A percentile compares a stretch with the other conserved stretches of the same genome.
These are phyloP conservation scores for Tenthredo mesomela DNA, from an alignment of 2,888 invertebrate species.

Conservation along the genomic window DNA sequence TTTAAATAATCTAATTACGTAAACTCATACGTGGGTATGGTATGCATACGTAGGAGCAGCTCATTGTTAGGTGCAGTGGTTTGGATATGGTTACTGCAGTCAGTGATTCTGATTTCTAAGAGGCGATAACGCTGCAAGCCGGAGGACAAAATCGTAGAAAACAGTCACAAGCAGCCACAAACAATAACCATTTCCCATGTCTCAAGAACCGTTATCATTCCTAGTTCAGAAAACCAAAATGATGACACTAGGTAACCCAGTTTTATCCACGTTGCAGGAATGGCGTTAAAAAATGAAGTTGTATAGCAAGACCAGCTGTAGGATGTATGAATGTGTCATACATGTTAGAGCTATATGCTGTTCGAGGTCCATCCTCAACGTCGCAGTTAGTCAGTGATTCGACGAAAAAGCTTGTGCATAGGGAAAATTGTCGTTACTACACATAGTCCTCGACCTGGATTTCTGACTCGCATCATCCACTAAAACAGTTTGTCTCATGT, in stretches of 20 bases:
- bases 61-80: conserved; percentile 2
- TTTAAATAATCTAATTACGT: conserved; percentile 39
- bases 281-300: background rate
- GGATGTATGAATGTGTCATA: background rate
- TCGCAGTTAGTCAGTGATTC: background rate
- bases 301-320: background rate
- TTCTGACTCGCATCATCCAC: background rate
- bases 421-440: background rate
- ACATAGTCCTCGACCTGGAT: background rate
- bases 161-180: background rate
- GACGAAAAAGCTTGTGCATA: background rate
- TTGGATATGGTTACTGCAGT: background rate
- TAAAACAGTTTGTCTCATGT: too few relatives aligned
- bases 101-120: background rate
- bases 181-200: background rate
- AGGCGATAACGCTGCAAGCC: background rate
- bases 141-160: background rate
- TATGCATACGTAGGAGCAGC: background rate
- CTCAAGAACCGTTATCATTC: background rate
- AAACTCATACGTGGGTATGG: background rate
- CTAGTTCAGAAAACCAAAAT: background rate
- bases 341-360: background rate
- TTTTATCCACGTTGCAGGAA: too few relatives aligned
- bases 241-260: background rate
- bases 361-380: background rate